Evolutionary conservation across 2,888 invertebrate genomes (phyloP).

Genomic region (Linnaemya tessellans): DNA sequence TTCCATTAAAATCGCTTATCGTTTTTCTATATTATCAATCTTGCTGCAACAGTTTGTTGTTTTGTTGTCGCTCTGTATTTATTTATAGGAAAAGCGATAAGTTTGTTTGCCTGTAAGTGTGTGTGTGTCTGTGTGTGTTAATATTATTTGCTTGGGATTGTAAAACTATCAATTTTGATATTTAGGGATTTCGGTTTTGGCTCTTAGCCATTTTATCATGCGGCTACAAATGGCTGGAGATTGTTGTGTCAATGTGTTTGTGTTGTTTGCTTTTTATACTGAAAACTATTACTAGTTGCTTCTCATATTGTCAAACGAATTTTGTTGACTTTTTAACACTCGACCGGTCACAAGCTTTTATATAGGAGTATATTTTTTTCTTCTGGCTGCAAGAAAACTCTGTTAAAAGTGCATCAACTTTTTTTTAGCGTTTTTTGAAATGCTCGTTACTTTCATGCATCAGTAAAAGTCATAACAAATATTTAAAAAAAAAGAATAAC

Average conservation of each 20-base stretch:
- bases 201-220: constrained; percentile 48
- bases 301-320: constrained; percentile 45
- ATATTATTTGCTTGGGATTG: not conserved
- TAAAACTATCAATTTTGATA: constrained; percentile 19
- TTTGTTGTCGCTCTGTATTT: constrained; percentile 26
- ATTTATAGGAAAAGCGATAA: not conserved
- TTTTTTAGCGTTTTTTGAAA: constrained; percentile 37
- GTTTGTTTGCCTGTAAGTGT: not conserved
- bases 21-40: constrained; percentile 38
- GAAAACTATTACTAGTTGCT: constrained; percentile 24
- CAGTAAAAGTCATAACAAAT: constrained; percentile 15
- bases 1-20: constrained; percentile 27
- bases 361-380: not conserved
- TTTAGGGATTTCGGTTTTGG: constrained; percentile 40
- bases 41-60: constrained; percentile 14
- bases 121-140: not conserved
- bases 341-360: constrained; percentile 9
- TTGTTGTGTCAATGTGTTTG: not conserved
- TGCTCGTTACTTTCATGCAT: constrained; percentile 56
- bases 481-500: not conserved
- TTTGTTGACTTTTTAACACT: constrained; percentile 60
- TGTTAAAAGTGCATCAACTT: constrained; percentile 8
- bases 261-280: not conserved
- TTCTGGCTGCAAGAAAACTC: constrained; percentile 1
- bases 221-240: not conserved